Evolutionary conservation across 1,140 invertebrate genomes (phyloP).

Genomic region (Calosoma granatense): DNA sequence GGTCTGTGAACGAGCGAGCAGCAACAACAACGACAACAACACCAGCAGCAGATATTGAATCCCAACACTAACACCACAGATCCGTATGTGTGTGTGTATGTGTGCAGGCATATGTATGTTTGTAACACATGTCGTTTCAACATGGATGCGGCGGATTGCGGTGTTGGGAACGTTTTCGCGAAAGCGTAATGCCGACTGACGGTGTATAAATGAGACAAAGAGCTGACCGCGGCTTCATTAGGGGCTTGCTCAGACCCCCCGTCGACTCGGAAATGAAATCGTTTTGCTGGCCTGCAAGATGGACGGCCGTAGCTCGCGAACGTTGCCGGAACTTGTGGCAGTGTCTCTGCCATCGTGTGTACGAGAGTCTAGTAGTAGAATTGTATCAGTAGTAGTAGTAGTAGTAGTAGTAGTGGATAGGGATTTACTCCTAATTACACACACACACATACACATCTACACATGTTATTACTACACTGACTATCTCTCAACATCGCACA

Average conservation of each 20-base stretch:
- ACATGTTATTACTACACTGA: background rate
- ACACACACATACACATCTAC: background rate
- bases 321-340: background rate
- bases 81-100: background rate
- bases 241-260: background rate
- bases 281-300: background rate
- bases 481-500: too few relatives aligned
- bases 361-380: too few relatives aligned
- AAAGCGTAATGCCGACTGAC: background rate
- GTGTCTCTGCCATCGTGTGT: background rate
- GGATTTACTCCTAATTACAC: conserved; percentile 2
- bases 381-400: too few relatives aligned
- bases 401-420: too few relatives aligned
- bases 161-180: background rate
- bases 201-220: conserved; percentile 7
- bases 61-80: too few relatives aligned
- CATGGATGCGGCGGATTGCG: background rate
- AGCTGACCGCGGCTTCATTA: conserved; percentile 7
- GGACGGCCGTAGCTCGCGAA: background rate
- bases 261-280: conserved; percentile 8
- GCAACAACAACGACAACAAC: background rate
- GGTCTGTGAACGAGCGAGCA: background rate
- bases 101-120: background rate
- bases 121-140: background rate
- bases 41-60: background rate